These are phyloP conservation scores for Luffia ferchaultella DNA, from an alignment of 2,888 invertebrate species.

Conservation along the genomic window DNA sequence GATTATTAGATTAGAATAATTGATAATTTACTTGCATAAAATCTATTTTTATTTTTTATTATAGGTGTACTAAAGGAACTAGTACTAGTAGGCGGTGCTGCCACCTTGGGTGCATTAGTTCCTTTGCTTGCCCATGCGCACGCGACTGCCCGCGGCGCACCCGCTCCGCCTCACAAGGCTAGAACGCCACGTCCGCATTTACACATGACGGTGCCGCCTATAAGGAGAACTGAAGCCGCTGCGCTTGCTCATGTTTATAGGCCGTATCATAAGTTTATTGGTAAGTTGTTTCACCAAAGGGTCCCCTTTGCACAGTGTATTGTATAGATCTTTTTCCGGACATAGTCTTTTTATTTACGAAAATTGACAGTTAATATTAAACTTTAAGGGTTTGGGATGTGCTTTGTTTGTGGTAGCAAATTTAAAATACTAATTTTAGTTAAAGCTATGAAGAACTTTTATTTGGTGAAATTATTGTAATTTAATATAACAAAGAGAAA, in stretches of 20 bases:
- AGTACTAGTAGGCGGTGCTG: slow-evolving; percentile 78
- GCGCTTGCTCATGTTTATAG: slow-evolving; percentile 86
- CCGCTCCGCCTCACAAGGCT: slow-evolving; percentile 66
- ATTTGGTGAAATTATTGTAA: no score
- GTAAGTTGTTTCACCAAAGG: slow-evolving; percentile 49
- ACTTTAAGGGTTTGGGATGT: no score
- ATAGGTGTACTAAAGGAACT: slow-evolving; percentile 76
- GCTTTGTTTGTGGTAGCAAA: no score
- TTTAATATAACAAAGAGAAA: no score
- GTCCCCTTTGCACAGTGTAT: no score
- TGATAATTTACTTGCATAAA: no score
- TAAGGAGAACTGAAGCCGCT: slow-evolving; percentile 77
- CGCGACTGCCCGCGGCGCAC: slow-evolving; percentile 55
- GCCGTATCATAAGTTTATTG: slow-evolving; percentile 91
- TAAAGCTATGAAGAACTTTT: no score
- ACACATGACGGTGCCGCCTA: slow-evolving; percentile 80
- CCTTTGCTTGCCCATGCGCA: slow-evolving; percentile 88
- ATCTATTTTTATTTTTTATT: not conserved
- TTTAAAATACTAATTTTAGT: no score
- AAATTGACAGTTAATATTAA: no score
- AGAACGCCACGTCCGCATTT: slow-evolving; percentile 81
- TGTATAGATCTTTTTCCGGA: no score
- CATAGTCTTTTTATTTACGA: no score
- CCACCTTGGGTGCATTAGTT: slow-evolving; percentile 82
- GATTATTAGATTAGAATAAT: no score